These are phyloP conservation scores for Girardinus metallicus DNA, from an alignment of 2,797 vertebrate species.

Conservation along the genomic window DNA sequence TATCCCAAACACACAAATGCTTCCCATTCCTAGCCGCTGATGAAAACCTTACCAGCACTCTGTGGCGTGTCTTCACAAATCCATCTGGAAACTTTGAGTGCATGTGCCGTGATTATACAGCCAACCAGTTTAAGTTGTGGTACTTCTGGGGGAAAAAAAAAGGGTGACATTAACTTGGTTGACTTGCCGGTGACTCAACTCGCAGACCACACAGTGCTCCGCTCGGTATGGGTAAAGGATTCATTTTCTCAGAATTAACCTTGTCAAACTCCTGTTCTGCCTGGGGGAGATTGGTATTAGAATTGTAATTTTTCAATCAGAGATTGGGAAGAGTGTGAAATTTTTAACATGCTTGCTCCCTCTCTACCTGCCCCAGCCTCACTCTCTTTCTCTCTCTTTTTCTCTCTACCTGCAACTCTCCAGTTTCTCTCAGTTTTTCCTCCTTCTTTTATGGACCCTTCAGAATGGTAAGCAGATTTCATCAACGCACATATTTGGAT, in stretches of 20 bases:
- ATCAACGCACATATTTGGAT: slow-evolving; percentile 56
- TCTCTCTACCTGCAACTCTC: background rate
- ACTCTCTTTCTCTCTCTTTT: background rate
- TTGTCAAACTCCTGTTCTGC: slow-evolving; percentile 68
- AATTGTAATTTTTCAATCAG: slow-evolving; percentile 78
- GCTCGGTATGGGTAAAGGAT: slow-evolving; percentile 61
- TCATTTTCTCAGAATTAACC: slow-evolving; percentile 76
- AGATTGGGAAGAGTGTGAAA: slow-evolving; percentile 75
- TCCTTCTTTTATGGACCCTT: slow-evolving; percentile 43
- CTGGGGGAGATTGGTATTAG: slow-evolving; percentile 71
- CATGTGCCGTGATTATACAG: slow-evolving; percentile 31
- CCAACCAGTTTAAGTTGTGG: slow-evolving; percentile 29
- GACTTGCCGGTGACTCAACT: slow-evolving; percentile 43
- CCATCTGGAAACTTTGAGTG: background rate
- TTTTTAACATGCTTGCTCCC: slow-evolving; percentile 65
- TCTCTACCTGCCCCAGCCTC: slow-evolving; percentile 20
- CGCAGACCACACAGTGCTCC: slow-evolving; percentile 36
- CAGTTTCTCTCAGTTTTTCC: slow-evolving; percentile 24
- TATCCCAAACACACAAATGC: slow-evolving; percentile 54
- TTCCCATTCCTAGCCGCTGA: slow-evolving; percentile 1
- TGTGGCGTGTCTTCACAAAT: slow-evolving; percentile 3
- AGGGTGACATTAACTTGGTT: slow-evolving; percentile 48
- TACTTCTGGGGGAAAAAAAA: slow-evolving; percentile 28
- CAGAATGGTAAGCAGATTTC: slow-evolving; percentile 73
- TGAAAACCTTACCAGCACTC: slow-evolving; percentile 28